Percentiles rank a stretch among this genome's conserved stretches.
Evolutionary conservation across 2,888 invertebrate species (phyloP).

Genomic region (Eristalinus aeneus): DNA sequence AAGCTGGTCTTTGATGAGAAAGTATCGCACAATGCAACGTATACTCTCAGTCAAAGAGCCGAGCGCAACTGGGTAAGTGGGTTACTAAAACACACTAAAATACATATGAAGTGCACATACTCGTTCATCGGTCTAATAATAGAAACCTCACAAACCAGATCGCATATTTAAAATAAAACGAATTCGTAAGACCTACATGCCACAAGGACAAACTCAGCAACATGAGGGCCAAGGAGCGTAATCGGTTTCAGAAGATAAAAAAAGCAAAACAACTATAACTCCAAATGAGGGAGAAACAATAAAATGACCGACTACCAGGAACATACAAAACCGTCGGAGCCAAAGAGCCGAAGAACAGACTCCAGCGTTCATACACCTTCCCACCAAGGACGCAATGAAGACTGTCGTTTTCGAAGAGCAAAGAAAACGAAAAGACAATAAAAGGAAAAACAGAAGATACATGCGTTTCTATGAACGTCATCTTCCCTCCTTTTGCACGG

Average conservation of each 20-base stretch:
- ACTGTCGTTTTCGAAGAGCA: conserved; percentile 19
- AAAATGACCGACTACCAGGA: conserved; percentile 30
- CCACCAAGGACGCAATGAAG: neutral
- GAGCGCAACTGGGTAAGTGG: conserved; percentile 54
- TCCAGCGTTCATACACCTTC: neutral
- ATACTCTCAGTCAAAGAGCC: conserved; percentile 56
- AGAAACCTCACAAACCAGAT: conserved; percentile 43
- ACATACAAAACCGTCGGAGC: neutral
- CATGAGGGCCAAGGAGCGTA: neutral
- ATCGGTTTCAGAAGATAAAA: neutral
- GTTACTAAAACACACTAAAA: conserved; percentile 46
- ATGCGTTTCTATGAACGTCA: neutral
- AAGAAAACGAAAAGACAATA: conserved; percentile 27
- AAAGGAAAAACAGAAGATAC: conserved; percentile 7
- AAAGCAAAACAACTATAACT: conserved; percentile 31
- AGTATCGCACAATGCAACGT: conserved; percentile 34
- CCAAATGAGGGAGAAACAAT: neutral
- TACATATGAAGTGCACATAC: neutral
- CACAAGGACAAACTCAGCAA: conserved; percentile 32
- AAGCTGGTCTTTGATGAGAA: conserved; percentile 5
- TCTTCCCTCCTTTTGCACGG: neutral
- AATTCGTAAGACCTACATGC: conserved; percentile 38
- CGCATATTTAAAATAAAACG: conserved; percentile 4
- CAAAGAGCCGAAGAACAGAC: neutral
- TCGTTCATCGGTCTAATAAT: conserved; percentile 30